Evolutionary conservation across 2,113 vertebrate species (phyloP).

Genomic region (Ramphastos sulfuratus): DNA sequence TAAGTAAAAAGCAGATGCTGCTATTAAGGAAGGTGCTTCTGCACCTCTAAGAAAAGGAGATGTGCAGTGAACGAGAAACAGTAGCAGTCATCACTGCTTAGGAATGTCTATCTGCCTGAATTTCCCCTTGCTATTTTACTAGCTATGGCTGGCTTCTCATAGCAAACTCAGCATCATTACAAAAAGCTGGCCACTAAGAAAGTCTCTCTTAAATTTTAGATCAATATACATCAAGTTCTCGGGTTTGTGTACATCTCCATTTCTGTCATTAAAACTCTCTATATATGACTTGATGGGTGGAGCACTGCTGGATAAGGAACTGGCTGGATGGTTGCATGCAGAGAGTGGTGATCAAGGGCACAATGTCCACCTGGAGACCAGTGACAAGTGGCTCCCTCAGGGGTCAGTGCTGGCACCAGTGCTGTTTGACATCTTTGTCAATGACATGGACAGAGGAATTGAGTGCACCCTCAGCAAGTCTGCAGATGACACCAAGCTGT

Average conservation of each 20-base stretch:
- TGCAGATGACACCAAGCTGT: too few species aligned
- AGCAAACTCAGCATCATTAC: background rate
- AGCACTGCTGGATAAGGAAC: too few species aligned
- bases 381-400: too few species aligned
- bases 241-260: background rate
- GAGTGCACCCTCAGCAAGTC: too few species aligned
- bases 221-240: background rate
- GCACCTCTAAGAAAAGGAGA: background rate
- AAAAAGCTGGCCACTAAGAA: background rate
- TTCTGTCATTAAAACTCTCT: background rate
- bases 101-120: background rate
- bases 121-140: background rate
- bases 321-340: too few species aligned
- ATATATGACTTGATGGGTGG: too few species aligned
- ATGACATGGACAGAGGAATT: too few species aligned
- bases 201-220: constrained; percentile 29
- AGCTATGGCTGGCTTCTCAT: background rate
- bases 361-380: too few species aligned
- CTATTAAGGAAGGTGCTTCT: background rate
- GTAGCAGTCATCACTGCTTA: background rate
- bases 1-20: background rate
- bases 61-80: background rate
- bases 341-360: too few species aligned
- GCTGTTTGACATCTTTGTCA: too few species aligned
- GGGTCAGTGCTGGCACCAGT: too few species aligned